Conservation (phyloP, 2,797 vertebrate genomes). For the Malurus splendens region DNA sequence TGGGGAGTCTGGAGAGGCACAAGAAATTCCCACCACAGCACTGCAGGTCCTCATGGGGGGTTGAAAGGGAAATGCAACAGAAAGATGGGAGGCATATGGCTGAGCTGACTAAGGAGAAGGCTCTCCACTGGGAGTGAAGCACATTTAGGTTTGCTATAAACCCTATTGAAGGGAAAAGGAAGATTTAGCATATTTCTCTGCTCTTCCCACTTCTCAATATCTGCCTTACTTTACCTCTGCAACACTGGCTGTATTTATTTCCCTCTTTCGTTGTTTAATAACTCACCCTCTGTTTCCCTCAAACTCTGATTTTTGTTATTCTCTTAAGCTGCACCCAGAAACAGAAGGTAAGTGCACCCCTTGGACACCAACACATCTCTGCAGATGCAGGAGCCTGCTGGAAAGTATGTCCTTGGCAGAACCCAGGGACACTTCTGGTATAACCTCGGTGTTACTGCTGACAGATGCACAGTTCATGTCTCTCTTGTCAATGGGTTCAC, state of each 20-base stretch:
- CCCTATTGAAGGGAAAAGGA: not conserved
- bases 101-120: not conserved
- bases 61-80: not conserved
- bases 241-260: not conserved
- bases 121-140: not conserved
- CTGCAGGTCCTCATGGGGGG: not conserved
- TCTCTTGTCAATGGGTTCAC: not conserved
- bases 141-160: not conserved
- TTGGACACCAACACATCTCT: not conserved
- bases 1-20: not conserved
- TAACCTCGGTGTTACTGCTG: not conserved
- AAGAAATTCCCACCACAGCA: not conserved
- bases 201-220: not conserved
- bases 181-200: not conserved
- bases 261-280: not conserved
- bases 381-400: not conserved
- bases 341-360: not conserved
- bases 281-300: not conserved
- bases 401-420: not conserved
- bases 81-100: not conserved
- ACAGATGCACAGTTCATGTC: constrained; percentile 1
- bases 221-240: not conserved
- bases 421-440: not conserved
- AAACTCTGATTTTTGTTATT: not conserved
- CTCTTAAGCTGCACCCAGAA: not conserved